Base-by-base conservation (phyloP, 2,888 invertebrate genomes). In the Phortica magna region DNA sequence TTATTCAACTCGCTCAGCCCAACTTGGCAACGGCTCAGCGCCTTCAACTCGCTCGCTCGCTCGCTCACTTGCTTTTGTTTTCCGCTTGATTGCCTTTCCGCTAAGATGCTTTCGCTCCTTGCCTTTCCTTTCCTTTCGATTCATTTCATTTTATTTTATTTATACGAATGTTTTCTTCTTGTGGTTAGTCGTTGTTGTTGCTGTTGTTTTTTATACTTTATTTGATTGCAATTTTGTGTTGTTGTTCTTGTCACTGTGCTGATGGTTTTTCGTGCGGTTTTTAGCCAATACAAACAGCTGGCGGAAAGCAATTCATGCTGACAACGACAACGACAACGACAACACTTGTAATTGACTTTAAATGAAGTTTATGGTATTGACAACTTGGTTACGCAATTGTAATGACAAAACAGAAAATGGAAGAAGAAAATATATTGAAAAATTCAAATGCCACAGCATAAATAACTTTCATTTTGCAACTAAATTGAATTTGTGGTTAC, bases 281-380 rank as follows among this genome's bases (percentile, higher is more conserved):
- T 64, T 64, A 4, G 7, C n/a, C n/a, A 14, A 19, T 64, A 12
- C 64, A 7, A 68, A 68, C 42, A 68, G 48, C 48, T 68, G 48
- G 48, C 19, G 22, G 43, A 5, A 65, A 65, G 17, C 68, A 41
- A 43, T 48, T 48, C 68, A 48, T 19, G 42, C 22, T 53, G 70
- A 53, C 70, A 55, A 31, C 61, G 19, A 0, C 48, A 43, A 43
- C 43, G 43, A 7, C 43, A 48, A 55, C 31, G 31, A 31, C 31
- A 31, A 31, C 64, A 14, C 39, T 68, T 19, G 22, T 68, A 68
- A 68, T 68, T 68, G 68, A 68, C 19, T 68, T 68, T 10, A 17
- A 68, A 68, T 14, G 19, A 55, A 19, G 19, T 71, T 55, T 71
- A 22, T 71, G 70, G 42, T 22, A 71, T 55, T 55, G 70, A 71